Percentiles rank a stretch among this genome's conserved stretches.
Evolutionary conservation across 2,888 invertebrate genomes (phyloP).

Genomic region (Spilarctia lutea): DNA sequence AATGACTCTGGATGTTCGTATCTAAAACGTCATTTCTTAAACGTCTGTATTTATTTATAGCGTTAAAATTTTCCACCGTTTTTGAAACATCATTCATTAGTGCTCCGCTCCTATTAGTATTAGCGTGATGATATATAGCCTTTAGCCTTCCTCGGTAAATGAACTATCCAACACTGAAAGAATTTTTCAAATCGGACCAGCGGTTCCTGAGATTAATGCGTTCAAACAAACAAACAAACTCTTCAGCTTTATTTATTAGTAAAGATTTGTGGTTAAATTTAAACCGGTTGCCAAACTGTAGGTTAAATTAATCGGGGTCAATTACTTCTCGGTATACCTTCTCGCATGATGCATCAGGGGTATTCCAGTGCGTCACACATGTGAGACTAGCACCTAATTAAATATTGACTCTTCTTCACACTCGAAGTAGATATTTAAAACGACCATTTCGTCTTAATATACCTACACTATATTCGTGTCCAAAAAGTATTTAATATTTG

Average conservation of each 20-base stretch:
- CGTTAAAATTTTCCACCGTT: no score
- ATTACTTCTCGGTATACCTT: neutral
- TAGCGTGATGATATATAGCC: no score
- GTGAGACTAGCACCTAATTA: slow-evolving; percentile 1
- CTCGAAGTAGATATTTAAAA: neutral
- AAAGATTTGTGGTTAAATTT: neutral
- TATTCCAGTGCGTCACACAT: slow-evolving; percentile 9
- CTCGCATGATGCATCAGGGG: slow-evolving; percentile 1
- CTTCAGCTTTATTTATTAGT: no score
- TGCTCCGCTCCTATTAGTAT: no score
- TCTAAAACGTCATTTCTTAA: no score
- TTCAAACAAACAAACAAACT: no score
- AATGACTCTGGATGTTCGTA: no score
- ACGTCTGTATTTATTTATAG: neutral
- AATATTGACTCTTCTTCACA: slow-evolving; percentile 4
- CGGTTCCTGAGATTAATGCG: no score
- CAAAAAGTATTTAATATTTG: neutral
- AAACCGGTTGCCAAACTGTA: neutral
- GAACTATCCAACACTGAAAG: no score
- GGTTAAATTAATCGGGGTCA: neutral
- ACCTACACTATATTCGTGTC: neutral
- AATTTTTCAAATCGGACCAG: no score
- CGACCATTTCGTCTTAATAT: neutral
- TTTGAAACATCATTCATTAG: no score
- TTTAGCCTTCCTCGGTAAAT: no score